These are phyloP conservation scores for Muraenolepis orangiensis DNA, from an alignment of 2,797 vertebrate species.

Conservation along the genomic window DNA sequence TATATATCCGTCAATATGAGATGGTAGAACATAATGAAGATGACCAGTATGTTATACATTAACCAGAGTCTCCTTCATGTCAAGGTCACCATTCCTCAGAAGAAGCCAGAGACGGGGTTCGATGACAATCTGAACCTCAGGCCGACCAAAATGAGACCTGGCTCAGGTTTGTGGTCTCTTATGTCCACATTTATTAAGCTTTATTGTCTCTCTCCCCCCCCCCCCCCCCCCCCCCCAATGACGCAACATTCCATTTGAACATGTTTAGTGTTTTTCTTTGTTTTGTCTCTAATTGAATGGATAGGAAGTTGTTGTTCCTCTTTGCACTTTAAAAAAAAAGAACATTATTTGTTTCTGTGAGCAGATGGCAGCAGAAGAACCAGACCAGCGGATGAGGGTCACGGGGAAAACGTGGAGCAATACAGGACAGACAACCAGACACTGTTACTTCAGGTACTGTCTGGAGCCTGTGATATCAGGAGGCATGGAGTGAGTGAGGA, in stretches of 20 bases:
- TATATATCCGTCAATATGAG: background rate
- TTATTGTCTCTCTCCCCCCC: too few species aligned
- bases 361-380: conserved; percentile 59
- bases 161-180: conserved; percentile 54
- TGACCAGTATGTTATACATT: background rate
- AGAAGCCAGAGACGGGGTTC: conserved; percentile 48
- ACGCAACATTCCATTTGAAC: background rate
- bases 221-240: too few species aligned
- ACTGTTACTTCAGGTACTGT: conserved; percentile 82
- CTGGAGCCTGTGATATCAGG: background rate
- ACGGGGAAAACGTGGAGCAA: conserved; percentile 64
- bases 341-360: too few species aligned
- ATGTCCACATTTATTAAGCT: background rate
- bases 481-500: background rate
- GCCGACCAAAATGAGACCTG: conserved; percentile 64
- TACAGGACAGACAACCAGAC: conserved; percentile 77
- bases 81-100: conserved; percentile 85
- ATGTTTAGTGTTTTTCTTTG: background rate
- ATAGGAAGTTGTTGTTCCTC: background rate
- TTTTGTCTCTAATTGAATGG: background rate
- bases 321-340: too few species aligned
- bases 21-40: background rate
- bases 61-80: background rate
- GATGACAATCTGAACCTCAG: conserved; percentile 67
- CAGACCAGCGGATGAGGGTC: conserved; percentile 54